Evolutionary conservation across 2,888 invertebrate species (phyloP).

Genomic region (Timema podura): DNA sequence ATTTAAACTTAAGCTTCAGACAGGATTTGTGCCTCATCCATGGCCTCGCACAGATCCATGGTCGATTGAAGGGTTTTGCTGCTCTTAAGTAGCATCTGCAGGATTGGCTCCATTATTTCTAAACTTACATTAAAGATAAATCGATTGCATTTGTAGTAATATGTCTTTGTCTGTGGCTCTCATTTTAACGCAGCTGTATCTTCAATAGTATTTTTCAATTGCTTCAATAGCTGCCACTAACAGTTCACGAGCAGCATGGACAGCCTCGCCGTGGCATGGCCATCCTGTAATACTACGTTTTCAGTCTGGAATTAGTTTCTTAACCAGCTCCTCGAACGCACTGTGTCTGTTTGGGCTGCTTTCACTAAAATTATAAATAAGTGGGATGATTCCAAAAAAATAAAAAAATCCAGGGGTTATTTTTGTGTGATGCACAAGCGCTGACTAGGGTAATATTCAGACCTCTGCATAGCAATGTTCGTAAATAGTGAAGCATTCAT

Average conservation of each 20-base stretch:
- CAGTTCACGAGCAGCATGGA: neutral
- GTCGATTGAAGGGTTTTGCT: neutral
- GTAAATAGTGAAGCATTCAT: neutral
- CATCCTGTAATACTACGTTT: neutral
- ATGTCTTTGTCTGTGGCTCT: neutral
- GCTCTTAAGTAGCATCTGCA: neutral
- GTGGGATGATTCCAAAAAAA: neutral
- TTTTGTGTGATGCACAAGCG: conserved; percentile 4
- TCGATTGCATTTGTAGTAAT: neutral
- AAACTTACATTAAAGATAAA: neutral
- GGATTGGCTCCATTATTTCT: neutral
- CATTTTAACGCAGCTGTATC: conserved; percentile 4
- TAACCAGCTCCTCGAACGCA: neutral
- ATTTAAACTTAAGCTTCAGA: neutral
- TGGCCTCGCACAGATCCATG: neutral
- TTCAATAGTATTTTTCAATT: neutral
- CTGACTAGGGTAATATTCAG: neutral
- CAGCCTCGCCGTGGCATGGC: neutral
- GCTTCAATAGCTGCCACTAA: neutral
- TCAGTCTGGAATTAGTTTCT: neutral
- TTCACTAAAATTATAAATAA: neutral
- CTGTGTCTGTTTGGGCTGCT: neutral
- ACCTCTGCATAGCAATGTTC: conserved; percentile 1
- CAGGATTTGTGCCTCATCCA: neutral
- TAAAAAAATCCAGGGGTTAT: neutral